These are phyloP conservation scores for Sebastes baramenuke DNA, from an alignment of 2,797 vertebrate genomes.

Conservation along the genomic window DNA sequence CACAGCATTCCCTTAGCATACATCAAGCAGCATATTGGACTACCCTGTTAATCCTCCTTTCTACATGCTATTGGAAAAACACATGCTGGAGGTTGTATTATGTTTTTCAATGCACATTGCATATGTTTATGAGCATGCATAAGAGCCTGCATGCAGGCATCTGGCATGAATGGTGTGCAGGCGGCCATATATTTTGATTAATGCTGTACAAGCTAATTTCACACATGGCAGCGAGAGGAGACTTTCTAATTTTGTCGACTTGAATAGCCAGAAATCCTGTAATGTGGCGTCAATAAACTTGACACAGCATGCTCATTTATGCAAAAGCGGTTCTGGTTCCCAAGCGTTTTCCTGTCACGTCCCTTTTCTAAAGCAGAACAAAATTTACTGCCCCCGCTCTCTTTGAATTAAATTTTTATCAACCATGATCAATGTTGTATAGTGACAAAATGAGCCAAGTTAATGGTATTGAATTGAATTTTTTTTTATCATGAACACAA, in stretches of 20 bases:
- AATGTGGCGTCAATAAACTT: slow-evolving; percentile 18
- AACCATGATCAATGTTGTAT: neutral
- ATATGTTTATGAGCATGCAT: neutral
- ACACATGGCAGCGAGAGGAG: slow-evolving; percentile 53
- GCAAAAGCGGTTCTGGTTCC: neutral
- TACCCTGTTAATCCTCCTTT: neutral
- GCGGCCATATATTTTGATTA: slow-evolving; percentile 49
- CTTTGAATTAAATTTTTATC: neutral
- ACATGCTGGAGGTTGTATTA: neutral
- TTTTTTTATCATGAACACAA: neutral
- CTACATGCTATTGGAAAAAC: neutral
- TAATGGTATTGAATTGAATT: neutral
- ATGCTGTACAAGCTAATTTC: slow-evolving; percentile 57
- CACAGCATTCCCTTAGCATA: neutral
- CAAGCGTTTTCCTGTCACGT: neutral
- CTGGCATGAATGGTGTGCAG: neutral
- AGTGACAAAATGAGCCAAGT: neutral
- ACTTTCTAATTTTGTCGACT: slow-evolving; percentile 38
- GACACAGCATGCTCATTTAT: slow-evolving; percentile 3
- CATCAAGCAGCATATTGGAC: neutral
- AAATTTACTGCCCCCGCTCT: neutral
- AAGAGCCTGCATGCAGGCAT: neutral
- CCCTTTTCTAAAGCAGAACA: neutral
- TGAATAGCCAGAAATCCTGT: slow-evolving; percentile 20
- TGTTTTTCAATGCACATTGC: neutral